Evolutionary conservation across 2,797 vertebrate species (phyloP).

Genomic region (Anolis apletophallus): DNA sequence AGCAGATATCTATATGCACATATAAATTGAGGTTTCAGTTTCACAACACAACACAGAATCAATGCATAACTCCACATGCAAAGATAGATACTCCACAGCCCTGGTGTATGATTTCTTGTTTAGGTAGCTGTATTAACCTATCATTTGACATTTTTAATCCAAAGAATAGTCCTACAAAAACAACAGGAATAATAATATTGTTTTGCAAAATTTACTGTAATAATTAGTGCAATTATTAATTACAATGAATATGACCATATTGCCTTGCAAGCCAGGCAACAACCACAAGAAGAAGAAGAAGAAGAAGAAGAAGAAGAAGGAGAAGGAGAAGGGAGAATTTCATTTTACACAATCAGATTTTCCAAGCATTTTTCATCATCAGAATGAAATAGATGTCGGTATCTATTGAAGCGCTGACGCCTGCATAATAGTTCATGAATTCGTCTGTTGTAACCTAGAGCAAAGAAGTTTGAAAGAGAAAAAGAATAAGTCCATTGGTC

Average conservation of each 20-base stretch:
- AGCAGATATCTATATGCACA: no score
- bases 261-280: slow-evolving; percentile 23
- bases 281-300: background rate
- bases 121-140: background rate
- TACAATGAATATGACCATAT: background rate
- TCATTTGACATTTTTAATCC: background rate
- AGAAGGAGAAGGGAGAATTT: no score
- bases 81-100: no score
- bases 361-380: slow-evolving; percentile 88
- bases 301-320: background rate
- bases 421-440: slow-evolving; percentile 89
- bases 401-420: slow-evolving; percentile 87
- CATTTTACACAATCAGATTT: slow-evolving; percentile 72
- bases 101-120: background rate
- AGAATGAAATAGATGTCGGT: slow-evolving; percentile 83
- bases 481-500: slow-evolving; percentile 40
- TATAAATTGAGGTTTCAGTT: no score
- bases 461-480: slow-evolving; percentile 70
- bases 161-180: background rate
- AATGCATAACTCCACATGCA: no score
- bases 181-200: background rate
- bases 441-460: slow-evolving; percentile 85
- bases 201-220: background rate
- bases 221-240: background rate
- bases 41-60: no score